Base-by-base conservation (phyloP, 2,888 invertebrate genomes). In the Caenorhabditis sp. region DNA sequence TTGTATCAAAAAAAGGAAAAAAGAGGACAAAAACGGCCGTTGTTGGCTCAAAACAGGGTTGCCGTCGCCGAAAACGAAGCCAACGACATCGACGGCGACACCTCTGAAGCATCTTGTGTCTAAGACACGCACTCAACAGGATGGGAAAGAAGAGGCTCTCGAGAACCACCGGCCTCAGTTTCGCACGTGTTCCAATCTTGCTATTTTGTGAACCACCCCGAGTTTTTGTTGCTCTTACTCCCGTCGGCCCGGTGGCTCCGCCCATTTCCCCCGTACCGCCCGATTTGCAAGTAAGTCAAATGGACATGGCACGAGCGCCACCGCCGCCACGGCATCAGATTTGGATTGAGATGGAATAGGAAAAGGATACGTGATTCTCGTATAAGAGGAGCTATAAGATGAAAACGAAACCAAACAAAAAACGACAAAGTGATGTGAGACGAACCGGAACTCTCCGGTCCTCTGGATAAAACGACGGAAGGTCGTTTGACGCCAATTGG, bases 141-240 rank as follows among this genome's bases (percentile, higher is more conserved):
- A 70, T 70, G 49, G 70, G 54, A 77, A 68, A 70, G 59, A 79
- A 79, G 79, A 79, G 70, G 70, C 79, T 79, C 64, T 79, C 70
- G 70, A 47, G 47, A 47, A 35, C 56, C 44, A 49, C 56, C 47
- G 47, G 64, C 49, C 69, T 35, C 69, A 56, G 70, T 79, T 63
- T 44, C 70, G 79, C 79, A 79, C 79, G 79, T 79, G 79, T 79
- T 79, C 79, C 70, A 79, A 79, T 79, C 79, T 79, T 77, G 69
- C 69, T 77, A 77, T 77, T 77, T 77, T 79, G 63, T 54, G 79
- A 79, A 70, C 79, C 70, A 70, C 63, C 19, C 70, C 70, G 56
- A 70, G 68, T 68, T 51, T 68, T 79, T 63, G 70, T 61, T 69
- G 69, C 64, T 61, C 54, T 26, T 26, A 1, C 1, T 26, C 19